Evolutionary conservation across 2,888 invertebrate genomes (phyloP).

Genomic region (Patella ulyssiponensis): DNA sequence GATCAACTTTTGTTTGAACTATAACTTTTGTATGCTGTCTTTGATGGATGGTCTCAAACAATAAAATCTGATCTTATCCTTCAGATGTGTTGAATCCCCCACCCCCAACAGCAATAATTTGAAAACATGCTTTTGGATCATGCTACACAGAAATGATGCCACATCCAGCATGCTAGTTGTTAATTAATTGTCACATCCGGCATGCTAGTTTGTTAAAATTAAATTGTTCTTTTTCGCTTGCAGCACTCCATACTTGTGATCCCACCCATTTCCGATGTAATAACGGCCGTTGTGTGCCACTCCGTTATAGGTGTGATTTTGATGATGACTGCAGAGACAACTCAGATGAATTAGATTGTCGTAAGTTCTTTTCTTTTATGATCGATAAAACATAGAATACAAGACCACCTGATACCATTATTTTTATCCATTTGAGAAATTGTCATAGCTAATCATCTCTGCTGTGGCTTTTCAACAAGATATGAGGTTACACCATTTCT

Average conservation of each 20-base stretch:
- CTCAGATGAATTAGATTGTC: constrained; percentile 66
- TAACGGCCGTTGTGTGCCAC: constrained; percentile 69
- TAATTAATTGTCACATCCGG: background rate
- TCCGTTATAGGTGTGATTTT: constrained; percentile 65
- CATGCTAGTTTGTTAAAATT: background rate
- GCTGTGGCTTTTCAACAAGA: background rate
- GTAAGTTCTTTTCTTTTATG: constrained; percentile 46
- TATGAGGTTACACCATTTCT: background rate
- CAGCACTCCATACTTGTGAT: constrained; percentile 65
- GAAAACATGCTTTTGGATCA: background rate
- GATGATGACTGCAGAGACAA: constrained; percentile 67
- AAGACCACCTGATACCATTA: no score
- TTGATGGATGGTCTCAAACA: no score
- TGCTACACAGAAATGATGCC: background rate
- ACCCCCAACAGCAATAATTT: background rate
- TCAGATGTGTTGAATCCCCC: background rate
- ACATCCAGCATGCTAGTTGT: background rate
- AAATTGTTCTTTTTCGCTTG: constrained; percentile 7
- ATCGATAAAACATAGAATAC: background rate
- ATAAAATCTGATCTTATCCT: background rate
- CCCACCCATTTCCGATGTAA: constrained; percentile 66
- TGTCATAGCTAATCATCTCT: no score
- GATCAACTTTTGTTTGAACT: no score
- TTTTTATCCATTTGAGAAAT: background rate
- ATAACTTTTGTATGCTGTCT: no score